Percentiles rank a stretch among this genome's conserved stretches.
Conservation (phyloP, 2,797 vertebrate genomes). For the Sebastes itinus region DNA sequence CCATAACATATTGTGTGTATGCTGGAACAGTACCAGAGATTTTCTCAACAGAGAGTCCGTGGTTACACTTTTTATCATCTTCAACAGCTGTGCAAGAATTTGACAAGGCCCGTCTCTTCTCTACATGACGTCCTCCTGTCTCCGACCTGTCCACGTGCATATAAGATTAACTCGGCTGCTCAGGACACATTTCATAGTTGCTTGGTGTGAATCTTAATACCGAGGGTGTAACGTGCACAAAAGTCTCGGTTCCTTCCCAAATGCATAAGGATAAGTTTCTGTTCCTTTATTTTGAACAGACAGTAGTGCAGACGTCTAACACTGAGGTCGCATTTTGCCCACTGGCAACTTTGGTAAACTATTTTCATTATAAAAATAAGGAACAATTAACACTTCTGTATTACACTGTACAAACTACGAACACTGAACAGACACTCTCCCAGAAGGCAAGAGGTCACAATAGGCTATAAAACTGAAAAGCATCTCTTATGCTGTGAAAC, state of each 20-base stretch:
- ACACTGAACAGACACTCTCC: too few species aligned
- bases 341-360: too few species aligned
- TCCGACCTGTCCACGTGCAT: conserved; percentile 10
- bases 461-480: too few species aligned
- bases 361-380: too few species aligned
- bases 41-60: not conserved
- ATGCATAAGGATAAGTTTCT: too few species aligned
- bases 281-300: too few species aligned
- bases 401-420: too few species aligned
- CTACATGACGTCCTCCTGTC: not conserved
- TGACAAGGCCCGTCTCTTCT: conserved; percentile 6
- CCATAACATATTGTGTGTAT: not conserved
- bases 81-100: conserved; percentile 32
- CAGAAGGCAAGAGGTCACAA: too few species aligned
- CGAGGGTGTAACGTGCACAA: not conserved
- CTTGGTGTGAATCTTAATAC: not conserved
- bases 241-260: not conserved
- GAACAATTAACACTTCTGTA: too few species aligned
- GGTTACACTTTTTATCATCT: conserved; percentile 29
- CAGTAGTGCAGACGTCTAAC: too few species aligned
- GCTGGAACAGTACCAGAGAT: not conserved
- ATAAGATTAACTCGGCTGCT: not conserved
- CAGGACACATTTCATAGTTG: not conserved
- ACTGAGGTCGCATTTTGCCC: too few species aligned
- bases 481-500: too few species aligned